These are phyloP conservation scores for Speoplatyrhinus poulsoni DNA, from an alignment of 2,113 vertebrate genomes.

Conservation along the genomic window DNA sequence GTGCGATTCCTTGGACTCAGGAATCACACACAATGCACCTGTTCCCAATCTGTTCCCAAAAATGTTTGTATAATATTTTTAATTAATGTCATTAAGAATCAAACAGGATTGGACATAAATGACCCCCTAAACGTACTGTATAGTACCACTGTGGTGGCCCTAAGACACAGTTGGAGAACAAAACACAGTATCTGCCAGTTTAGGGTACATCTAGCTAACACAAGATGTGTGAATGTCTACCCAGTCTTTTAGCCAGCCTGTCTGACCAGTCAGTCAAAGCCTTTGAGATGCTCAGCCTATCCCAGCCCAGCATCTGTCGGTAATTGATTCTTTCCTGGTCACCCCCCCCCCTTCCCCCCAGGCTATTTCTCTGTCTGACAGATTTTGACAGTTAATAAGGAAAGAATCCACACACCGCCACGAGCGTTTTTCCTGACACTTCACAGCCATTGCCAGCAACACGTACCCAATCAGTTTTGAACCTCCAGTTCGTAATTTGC, in stretches of 20 bases:
- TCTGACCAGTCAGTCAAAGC: background rate
- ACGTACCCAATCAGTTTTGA: background rate
- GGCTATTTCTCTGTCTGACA: slow-evolving; percentile 14
- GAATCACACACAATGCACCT: too few species aligned
- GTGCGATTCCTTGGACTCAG: too few species aligned
- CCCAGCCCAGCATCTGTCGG: slow-evolving; percentile 3
- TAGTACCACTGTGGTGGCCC: too few species aligned
- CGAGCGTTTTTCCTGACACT: background rate
- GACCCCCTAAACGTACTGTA: too few species aligned
- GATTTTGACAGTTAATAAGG: background rate
- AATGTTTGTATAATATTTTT: too few species aligned
- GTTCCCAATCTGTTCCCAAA: too few species aligned
- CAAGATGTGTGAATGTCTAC: slow-evolving; percentile 6
- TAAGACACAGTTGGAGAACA: too few species aligned
- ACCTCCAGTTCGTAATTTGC: background rate
- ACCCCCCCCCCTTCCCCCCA: background rate
- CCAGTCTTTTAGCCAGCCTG: background rate
- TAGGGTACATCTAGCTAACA: background rate
- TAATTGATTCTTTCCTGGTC: slow-evolving; percentile 17
- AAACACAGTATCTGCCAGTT: background rate
- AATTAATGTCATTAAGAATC: too few species aligned
- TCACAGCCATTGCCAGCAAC: background rate
- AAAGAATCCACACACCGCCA: slow-evolving; percentile 8
- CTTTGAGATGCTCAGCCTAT: background rate
- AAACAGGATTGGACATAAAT: too few species aligned